Percentiles rank a stretch among this genome's conserved stretches.
Conservation (phyloP, 2,797 vertebrate species). For the Rhabdomys pumilio region DNA sequence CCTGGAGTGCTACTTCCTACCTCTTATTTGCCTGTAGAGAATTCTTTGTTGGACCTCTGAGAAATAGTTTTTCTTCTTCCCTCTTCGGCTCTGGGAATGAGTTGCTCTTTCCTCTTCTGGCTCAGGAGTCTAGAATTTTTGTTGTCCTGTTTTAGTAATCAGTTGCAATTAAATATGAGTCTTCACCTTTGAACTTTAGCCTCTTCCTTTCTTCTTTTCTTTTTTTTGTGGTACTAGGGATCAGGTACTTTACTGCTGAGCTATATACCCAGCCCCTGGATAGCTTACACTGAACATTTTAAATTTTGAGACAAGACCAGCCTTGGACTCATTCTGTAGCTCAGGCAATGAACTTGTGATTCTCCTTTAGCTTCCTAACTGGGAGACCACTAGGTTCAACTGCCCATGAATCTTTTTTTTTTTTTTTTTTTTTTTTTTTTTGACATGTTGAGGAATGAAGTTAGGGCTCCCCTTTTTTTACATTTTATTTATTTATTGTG, state of each 20-base stretch:
- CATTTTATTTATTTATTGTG: neutral
- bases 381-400: neutral
- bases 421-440: neutral
- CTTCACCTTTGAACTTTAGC: neutral
- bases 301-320: neutral
- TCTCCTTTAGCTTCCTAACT: neutral
- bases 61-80: neutral
- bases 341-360: neutral
- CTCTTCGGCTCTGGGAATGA: neutral
- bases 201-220: neutral
- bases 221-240: neutral
- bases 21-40: neutral
- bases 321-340: neutral
- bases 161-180: constrained; percentile 6
- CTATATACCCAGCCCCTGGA: neutral
- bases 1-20: neutral
- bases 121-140: neutral
- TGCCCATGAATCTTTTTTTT: too few species aligned
- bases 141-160: neutral
- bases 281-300: neutral
- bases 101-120: neutral
- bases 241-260: neutral
- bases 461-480: neutral
- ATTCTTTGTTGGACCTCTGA: constrained; percentile 4
- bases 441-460: neutral